Evolutionary conservation across 2,113 vertebrate genomes (phyloP), one percentile per base, ranked within the genome.

Genomic region (Eidolon helvum): DNA sequence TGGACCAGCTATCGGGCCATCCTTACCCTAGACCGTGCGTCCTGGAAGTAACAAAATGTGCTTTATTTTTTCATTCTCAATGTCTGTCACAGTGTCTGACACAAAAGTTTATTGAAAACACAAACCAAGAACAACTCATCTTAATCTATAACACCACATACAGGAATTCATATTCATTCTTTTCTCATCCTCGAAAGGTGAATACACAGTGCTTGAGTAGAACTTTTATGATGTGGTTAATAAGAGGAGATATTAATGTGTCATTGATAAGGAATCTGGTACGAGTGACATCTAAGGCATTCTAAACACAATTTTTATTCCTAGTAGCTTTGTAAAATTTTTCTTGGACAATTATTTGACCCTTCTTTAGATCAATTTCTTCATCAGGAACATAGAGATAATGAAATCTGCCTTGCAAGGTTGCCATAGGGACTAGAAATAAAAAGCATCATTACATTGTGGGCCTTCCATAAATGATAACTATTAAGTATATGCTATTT

Each of bases 401-500:
- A 97, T 95, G 50, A 97, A 97, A 97, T 93, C 74, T 83, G 87
- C 89, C 65, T 95, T 89, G 59, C 61, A 89, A 97, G 26, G 28
- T 96, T 97, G 68, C 93, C 82, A 93, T 30, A 93, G 86, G 86
- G 74, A 96, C 87, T 90, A 91, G 86, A 96, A 97, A 94, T 96
- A 93, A 97, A 96, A 97, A 92, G 87, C 74, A 91, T 95, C 93
- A 91, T 95, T 97, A 84, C 63, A 71, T 97, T 79, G 79, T 90
- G 83, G 89, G 88, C 48, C 50, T 78, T 91, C 63, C 33, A 12
- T 93, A 97, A 97, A 96, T 96, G 85, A 95, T 97, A 93, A 96
- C 89, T 90, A 97, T 97, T 94, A 97, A 96, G 83, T 95, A 91
- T 90, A 53, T 66, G 26, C 91, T 97, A 96, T 96, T 97, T 96